Evolutionary conservation across 2,797 vertebrate genomes (phyloP).

Genomic region (Pogoniulus pusillus): DNA sequence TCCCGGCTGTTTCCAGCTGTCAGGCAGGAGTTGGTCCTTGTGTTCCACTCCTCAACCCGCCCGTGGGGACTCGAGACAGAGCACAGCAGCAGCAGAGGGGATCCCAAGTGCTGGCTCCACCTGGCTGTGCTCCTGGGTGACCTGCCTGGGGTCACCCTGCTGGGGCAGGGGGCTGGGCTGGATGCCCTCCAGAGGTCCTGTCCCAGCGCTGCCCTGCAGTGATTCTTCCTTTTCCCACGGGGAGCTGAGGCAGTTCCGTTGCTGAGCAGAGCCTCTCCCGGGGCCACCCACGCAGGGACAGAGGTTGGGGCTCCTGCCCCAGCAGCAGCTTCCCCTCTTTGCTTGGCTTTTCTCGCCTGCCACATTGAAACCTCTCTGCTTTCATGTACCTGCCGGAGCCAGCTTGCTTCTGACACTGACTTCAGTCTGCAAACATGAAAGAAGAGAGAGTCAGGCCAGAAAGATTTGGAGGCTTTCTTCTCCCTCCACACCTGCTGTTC

Average conservation of each 20-base stretch:
- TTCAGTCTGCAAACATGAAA: conserved; percentile 39
- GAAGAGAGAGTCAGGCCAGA: conserved; percentile 41
- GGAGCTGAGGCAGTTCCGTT: neutral
- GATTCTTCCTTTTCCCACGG: neutral
- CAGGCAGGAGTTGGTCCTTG: neutral
- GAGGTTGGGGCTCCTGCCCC: neutral
- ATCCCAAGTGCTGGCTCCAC: neutral
- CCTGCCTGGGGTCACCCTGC: no score
- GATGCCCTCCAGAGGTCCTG: neutral
- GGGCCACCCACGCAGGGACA: neutral
- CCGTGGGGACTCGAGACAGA: neutral
- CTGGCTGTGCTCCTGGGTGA: no score
- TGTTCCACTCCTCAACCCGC: neutral
- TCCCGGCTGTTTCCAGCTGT: neutral
- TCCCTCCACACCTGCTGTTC: conserved; percentile 53
- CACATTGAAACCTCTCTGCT: neutral
- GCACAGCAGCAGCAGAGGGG: neutral
- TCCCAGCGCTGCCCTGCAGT: neutral
- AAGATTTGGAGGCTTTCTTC: conserved; percentile 40
- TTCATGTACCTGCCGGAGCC: neutral
- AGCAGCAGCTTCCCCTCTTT: neutral
- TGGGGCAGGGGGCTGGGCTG: no score
- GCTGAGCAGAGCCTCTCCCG: neutral
- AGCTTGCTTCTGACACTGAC: neutral
- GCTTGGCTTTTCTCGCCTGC: neutral